phyloP scores from a whole-genome alignment of 2,113 vertebrate genomes.

The Peromyscus leucopus region DNA sequence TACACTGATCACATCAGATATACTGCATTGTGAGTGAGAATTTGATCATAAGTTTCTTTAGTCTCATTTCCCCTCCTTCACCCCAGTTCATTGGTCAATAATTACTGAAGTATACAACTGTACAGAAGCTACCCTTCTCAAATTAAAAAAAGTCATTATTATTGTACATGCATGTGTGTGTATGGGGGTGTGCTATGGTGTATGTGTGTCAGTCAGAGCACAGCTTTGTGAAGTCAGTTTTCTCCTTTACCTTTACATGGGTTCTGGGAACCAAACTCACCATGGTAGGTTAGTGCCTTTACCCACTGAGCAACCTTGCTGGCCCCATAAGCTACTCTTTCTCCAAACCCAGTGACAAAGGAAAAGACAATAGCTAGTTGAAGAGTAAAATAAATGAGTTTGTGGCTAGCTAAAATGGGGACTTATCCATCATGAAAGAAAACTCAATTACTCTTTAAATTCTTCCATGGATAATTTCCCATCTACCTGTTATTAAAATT shows the following conservation, averaged over 20 bases:
- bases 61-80: neutral
- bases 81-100: neutral
- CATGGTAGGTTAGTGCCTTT: neutral
- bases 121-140: neutral
- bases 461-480: conserved; percentile 24
- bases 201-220: neutral
- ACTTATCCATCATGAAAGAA: conserved; percentile 43
- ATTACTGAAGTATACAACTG: neutral
- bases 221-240: neutral
- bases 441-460: conserved; percentile 61
- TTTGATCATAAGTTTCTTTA: conserved; percentile 1
- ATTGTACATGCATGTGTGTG: neutral
- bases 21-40: neutral
- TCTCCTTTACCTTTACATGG: neutral
- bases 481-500: conserved; percentile 43
- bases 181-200: too few species aligned
- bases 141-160: neutral
- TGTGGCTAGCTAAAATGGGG: conserved; percentile 16
- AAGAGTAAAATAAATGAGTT: conserved; percentile 45
- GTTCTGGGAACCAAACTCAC: neutral
- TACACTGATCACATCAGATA: conserved; percentile 13
- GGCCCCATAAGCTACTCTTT: neutral
- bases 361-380: conserved; percentile 33
- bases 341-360: neutral
- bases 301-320: neutral